Base-by-base conservation (phyloP, 2,113 vertebrate species). In the Gavialis gangeticus region DNA sequence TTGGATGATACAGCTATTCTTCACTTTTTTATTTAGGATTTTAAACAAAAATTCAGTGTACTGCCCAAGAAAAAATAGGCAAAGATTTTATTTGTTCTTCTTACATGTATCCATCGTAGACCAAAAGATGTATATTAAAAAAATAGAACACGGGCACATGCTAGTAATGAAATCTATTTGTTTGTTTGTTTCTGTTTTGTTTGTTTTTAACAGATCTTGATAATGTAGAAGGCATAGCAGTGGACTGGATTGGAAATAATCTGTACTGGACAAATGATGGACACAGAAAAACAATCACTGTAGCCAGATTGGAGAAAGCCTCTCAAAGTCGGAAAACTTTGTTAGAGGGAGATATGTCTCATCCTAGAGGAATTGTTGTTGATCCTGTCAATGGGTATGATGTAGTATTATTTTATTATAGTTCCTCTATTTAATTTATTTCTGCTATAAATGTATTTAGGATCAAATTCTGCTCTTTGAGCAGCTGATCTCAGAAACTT, bases 261-360 rank as follows among this genome's bases (percentile, higher is more conserved):
- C 97, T 99, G 63, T 99, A 99, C 62, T 99, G 99, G 99, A 99
- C 99, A 59, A 99, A 99, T 1, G 99, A 99, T 92, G 99, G 99
- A n/a, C 99, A 99, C 93, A 98, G 98, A 93, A 99, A 99, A 98
- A 99, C 99, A 0, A 99, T 99, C 90, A 99, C 98, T 30, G 99
- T 99, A 71, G 99, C 99, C 94, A 98, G 99, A 67, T 96, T 99
- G 93, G 99, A 99, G 93, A 99, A 98, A 95, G 98, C 99, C n/a
- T 98, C 99, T 54, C 99, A 99, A 88, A 99, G 99, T 27, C 98
- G 99, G 85, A 99, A 99, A 97, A 99, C 99, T 18, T 97, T 99
- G 37, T 67, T 99, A 95, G 99, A 99, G 69, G 99, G 99, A 90
- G 99, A 99, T 84, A 99, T 99, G 99, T 99, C 99, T 15, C 99